Base-by-base conservation (phyloP, 1,140 invertebrate species). In the Drosophila yakuba region DNA sequence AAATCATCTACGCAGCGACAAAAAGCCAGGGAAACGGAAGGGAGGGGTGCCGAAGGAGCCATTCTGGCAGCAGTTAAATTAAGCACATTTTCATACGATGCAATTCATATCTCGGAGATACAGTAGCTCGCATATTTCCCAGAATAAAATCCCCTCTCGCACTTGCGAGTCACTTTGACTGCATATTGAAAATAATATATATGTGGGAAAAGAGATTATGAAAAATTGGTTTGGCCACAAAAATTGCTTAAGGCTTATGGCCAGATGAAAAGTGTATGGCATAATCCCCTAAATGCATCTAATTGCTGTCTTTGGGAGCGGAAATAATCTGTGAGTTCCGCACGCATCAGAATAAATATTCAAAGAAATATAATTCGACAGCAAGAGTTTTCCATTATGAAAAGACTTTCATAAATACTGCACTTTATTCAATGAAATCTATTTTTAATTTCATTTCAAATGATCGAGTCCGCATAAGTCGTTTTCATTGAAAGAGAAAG, bases 1-100 rank as follows among this genome's bases (percentile, higher is more conserved):
- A 89, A 88, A 89, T 88, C 79, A 88, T 86, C 81, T 88, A 78
- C 78, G 78, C 81, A 86, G 66, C 80, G 74, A 82, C 62, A 74
- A 63, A 73, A 63, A 72, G 48, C 41, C 60, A 50, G 39, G 43
- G 48, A 28, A 59, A 54, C 48, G 55, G 14, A 28, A 43, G 17
- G 54, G 36, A 35, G 48, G 39, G 35, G 20, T 12, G 20, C 15
- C 7, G 41, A 39, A 45, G 66, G 66, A 45, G 69, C 57, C 43
- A 57, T 51, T 43, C 68, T 71, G 55, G 59, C 72, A 64, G 81
- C 82, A 81, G 78, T 88, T 88, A 88, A 86, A 86, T 86, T 82
- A 86, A 86, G 79, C 79, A 78, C 82, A 82, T 80, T 82, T 79
- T 82, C 74, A 80, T 81, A 78, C 78, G 78, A 72, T 88, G 64